Base-by-base conservation (phyloP, 2,888 invertebrate genomes). In the Papilio protenor region DNA sequence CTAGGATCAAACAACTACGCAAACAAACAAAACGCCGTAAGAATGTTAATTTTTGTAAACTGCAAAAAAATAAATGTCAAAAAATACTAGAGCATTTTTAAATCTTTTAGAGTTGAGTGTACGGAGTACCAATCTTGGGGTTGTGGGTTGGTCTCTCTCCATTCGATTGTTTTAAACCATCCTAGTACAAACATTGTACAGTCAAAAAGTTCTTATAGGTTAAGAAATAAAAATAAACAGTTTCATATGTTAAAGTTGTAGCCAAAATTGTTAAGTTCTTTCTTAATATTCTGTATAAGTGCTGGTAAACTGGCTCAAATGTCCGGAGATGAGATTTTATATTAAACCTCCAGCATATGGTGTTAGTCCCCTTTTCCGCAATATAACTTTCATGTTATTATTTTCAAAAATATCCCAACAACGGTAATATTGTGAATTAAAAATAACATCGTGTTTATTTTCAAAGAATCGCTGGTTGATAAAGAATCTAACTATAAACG, bases 281-380 rank as follows among this genome's bases (percentile, higher is more conserved):
- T 66, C 18, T 64, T 66, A 66, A 66, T 66, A 66, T 66, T 66
- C 64, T 66, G 2, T 66, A 40, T 66, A 66, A 40, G 64, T 66
- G 40, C 18, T 33, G 5, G 18, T 66, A 40, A 66, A 40, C 64
- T 66, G 64, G 14, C 40, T 66, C 40, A 40, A 10, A 40, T 33
- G 40, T 66, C 64, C 64, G 33, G 64, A 64, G n/a, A 66, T 66
- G 64, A 66, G n/a, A 66, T 66, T 66, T 66, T 66, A n/a, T 66
- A 66, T 66, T 40, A 66, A 66, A 66, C 12, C 66, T 66, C 40
- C 40, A 66, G 8, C 66, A 66, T 23, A 66, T 66, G 66, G 40
- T 66, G 66, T 66, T 66, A 40, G 40, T 40, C 66, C 33, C 11
- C 33, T 18, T 10, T 18, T 40, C 40, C 66, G n/a, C 40, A 40